Percentiles rank a stretch among this genome's conserved stretches.
phyloP scores from a whole-genome alignment of 2,113 vertebrate genomes.

The Nestor notabilis region DNA sequence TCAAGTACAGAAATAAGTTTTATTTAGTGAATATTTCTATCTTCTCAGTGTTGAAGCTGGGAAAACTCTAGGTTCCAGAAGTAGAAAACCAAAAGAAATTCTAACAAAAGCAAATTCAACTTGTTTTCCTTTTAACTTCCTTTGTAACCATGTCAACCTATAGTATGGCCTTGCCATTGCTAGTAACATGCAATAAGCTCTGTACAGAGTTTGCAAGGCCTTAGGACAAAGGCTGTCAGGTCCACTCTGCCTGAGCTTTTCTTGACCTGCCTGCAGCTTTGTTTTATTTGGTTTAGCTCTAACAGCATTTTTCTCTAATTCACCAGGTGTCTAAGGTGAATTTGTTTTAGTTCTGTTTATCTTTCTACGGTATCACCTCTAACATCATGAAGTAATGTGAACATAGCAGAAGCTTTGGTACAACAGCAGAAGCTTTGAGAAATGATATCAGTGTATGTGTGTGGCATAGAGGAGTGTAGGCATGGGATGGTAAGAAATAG shows the following conservation, averaged over 20 bases:
- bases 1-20: background rate
- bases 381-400: background rate
- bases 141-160: rapidly evolving
- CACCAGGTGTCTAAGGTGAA: background rate
- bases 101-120: background rate
- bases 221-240: background rate
- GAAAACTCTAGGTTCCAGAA: background rate
- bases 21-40: background rate
- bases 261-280: background rate
- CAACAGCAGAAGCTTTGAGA: background rate
- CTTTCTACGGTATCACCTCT: background rate
- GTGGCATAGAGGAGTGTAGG: background rate
- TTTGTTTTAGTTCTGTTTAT: background rate
- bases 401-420: background rate
- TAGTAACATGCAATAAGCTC: background rate
- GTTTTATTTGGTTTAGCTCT: background rate
- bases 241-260: background rate
- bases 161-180: background rate
- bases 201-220: background rate
- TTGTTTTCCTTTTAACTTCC: background rate
- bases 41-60: background rate
- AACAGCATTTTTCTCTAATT: background rate
- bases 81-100: background rate
- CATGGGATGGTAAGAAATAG: background rate
- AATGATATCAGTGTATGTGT: background rate